phyloP scores from a whole-genome alignment of 1,140 invertebrate genomes.

The Acromyrmex charruanus region DNA sequence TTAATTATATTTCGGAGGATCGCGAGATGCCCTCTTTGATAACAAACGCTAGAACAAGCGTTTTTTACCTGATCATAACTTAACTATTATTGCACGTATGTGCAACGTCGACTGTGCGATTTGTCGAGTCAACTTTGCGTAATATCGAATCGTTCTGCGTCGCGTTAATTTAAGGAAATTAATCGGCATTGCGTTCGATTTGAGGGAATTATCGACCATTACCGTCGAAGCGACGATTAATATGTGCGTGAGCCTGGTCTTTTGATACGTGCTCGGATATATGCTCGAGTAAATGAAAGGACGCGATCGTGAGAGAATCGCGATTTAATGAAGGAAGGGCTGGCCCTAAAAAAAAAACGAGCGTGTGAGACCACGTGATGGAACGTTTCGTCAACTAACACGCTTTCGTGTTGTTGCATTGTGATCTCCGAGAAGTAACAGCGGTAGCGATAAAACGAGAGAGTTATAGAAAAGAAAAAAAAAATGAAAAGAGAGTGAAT shows the following conservation, averaged over 20 bases:
- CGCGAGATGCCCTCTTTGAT: not conserved
- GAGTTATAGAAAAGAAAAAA: not conserved
- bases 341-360: conserved; percentile 40
- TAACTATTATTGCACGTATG: conserved; percentile 47
- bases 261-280: not conserved
- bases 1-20: not conserved
- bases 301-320: conserved; percentile 1
- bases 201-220: not conserved
- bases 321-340: conserved; percentile 29
- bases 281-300: not conserved
- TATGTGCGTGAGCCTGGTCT: not conserved
- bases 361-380: not conserved
- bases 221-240: not conserved
- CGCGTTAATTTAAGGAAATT: not conserved
- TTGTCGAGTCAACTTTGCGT: conserved; percentile 10
- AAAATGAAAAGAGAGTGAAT: conserved; percentile 11
- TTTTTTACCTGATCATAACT: not conserved
- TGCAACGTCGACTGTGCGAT: not conserved
- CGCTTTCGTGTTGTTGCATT: conserved; percentile 1
- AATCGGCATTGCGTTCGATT: not conserved
- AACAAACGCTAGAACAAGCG: not conserved
- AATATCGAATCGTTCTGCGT: not conserved
- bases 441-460: conserved; percentile 11
- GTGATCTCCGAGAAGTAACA: conserved; percentile 39
- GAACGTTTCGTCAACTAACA: not conserved